Evolutionary conservation across 2,113 vertebrate species (phyloP).

Genomic region (Cairina moschata): DNA sequence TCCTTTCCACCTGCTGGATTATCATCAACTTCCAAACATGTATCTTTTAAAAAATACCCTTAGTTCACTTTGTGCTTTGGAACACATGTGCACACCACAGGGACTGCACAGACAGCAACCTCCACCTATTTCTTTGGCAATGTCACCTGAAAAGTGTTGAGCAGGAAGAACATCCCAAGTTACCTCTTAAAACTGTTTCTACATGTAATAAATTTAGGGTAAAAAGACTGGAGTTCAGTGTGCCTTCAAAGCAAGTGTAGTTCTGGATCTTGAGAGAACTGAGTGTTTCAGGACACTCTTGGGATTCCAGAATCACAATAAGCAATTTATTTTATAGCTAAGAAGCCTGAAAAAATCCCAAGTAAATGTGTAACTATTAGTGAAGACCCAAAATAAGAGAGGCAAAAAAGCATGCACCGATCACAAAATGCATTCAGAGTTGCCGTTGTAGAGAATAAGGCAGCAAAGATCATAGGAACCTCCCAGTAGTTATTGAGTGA

Average conservation of each 20-base stretch:
- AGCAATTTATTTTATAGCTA: rapidly evolving
- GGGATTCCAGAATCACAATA: background rate
- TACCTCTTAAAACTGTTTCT: background rate
- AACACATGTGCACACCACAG: background rate
- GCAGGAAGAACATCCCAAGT: background rate
- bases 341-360: background rate
- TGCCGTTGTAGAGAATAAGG: background rate
- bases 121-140: background rate
- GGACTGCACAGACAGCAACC: background rate
- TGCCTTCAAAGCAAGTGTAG: rapidly evolving
- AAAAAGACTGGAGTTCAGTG: background rate
- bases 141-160: background rate
- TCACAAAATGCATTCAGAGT: background rate
- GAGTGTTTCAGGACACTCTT: background rate
- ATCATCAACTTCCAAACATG: background rate
- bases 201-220: rapidly evolving
- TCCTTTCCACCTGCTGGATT: background rate
- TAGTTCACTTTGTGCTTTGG: background rate
- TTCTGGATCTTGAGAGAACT: background rate
- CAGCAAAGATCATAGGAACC: background rate
- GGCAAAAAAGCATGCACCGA: rapidly evolving
- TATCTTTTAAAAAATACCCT: background rate
- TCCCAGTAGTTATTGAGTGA: background rate
- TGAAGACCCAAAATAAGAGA: background rate
- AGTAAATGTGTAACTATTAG: background rate